Percentiles rank a stretch among this genome's conserved stretches.
Conservation (phyloP, 2,113 vertebrate genomes). For the Centropus unirufus region DNA sequence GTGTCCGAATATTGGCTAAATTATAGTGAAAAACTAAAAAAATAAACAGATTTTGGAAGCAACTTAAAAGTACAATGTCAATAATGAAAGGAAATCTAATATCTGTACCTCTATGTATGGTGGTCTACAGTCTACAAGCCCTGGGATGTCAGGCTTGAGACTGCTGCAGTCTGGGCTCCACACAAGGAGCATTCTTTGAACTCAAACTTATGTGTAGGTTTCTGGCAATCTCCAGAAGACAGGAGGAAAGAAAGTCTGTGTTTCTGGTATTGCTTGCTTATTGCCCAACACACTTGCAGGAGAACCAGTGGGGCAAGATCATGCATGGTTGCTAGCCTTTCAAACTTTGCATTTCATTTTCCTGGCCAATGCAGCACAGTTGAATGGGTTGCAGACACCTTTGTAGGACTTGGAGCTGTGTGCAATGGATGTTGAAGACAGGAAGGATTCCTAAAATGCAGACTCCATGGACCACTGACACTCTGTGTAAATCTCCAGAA, state of each 20-base stretch:
- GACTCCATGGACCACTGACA: background rate
- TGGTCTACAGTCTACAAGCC: background rate
- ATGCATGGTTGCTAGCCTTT: rapidly evolving
- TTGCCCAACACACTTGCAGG: background rate
- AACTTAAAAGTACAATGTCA: background rate
- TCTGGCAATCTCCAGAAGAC: background rate
- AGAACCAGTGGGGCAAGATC: background rate
- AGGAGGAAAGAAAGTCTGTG: background rate
- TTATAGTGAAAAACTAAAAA: background rate
- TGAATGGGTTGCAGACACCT: background rate
- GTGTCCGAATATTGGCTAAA: background rate
- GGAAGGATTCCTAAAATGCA: background rate
- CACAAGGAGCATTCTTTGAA: background rate
- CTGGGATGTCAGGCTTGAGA: background rate
- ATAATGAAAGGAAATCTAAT: background rate
- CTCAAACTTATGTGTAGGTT: background rate
- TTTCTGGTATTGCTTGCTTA: background rate
- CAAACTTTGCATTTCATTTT: background rate
- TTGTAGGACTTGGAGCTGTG: background rate
- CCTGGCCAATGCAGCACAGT: background rate
- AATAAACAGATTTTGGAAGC: background rate
- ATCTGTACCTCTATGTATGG: background rate
- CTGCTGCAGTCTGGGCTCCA: background rate
- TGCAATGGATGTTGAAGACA: background rate
- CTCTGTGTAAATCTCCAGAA: background rate